These are phyloP conservation scores for Brachyrhaphis roseni DNA, from an alignment of 2,797 vertebrate genomes.

Conservation along the genomic window DNA sequence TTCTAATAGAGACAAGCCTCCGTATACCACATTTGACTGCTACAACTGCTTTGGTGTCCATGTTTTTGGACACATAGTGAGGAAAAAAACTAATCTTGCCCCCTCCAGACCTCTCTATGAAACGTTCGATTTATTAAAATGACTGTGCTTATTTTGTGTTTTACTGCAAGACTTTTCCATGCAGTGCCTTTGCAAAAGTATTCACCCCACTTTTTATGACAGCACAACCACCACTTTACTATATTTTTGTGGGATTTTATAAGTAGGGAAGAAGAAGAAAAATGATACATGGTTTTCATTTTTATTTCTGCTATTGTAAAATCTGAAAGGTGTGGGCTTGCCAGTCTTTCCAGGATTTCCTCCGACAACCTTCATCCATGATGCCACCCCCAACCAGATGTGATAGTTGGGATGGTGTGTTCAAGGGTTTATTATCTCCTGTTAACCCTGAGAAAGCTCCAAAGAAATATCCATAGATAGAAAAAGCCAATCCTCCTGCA, in stretches of 20 bases:
- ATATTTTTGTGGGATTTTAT: background rate
- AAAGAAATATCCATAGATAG: too few relatives aligned
- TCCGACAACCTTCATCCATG: background rate
- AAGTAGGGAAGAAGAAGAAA: background rate
- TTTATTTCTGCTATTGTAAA: background rate
- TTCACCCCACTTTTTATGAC: background rate
- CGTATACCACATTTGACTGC: conserved; percentile 17
- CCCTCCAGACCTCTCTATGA: conserved; percentile 29
- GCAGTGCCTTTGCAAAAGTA: conserved; percentile 13
- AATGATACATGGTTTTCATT: background rate
- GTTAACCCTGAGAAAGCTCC: too few relatives aligned
- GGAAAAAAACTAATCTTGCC: conserved; percentile 29
- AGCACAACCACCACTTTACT: background rate
- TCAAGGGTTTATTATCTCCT: background rate
- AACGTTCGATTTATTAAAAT: conserved; percentile 21
- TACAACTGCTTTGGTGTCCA: conserved; percentile 11
- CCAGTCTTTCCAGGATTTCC: background rate
- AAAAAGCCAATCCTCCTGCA: too few relatives aligned
- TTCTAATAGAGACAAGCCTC: conserved; percentile 27
- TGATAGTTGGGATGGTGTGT: background rate
- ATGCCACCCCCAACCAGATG: background rate
- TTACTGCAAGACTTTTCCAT: conserved; percentile 51
- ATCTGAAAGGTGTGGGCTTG: background rate
- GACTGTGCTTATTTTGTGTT: conserved; percentile 28
- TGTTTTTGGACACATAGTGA: background rate